phyloP scores from a whole-genome alignment of 2,888 invertebrate genomes.

The Athalia rosae region DNA sequence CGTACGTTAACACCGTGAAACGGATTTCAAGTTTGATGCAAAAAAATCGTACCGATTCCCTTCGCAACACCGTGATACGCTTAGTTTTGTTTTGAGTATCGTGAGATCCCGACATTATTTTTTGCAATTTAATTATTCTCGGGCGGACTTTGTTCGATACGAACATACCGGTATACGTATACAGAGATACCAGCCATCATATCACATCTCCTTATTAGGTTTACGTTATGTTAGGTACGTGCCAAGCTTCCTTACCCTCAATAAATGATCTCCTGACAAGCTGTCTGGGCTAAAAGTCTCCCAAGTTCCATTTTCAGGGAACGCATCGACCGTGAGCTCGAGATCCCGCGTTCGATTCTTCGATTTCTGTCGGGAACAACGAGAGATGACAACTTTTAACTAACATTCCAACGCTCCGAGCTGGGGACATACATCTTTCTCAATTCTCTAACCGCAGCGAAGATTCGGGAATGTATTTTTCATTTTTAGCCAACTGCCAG shows the following conservation, averaged over 20 bases:
- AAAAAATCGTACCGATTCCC: no score
- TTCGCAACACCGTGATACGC: no score
- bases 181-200: conserved; percentile 33
- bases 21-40: no score
- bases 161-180: background rate
- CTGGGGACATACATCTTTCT: background rate
- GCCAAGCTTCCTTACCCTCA: conserved; percentile 76
- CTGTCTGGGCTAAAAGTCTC: conserved; percentile 77
- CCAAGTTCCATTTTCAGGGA: conserved; percentile 79
- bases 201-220: conserved; percentile 19
- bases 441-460: no score
- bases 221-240: conserved; percentile 42
- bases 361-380: conserved; percentile 73
- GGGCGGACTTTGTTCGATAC: background rate
- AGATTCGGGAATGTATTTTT: no score
- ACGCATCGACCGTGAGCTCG: conserved; percentile 77
- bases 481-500: no score
- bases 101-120: no score
- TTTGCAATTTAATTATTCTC: no score
- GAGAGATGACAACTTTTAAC: conserved; percentile 55
- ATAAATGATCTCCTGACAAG: conserved; percentile 77
- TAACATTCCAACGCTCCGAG: background rate
- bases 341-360: conserved; percentile 75
- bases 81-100: no score
- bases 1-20: no score